phyloP scores from a whole-genome alignment of 2,888 invertebrate genomes.

The Alloplasta piceator region DNA sequence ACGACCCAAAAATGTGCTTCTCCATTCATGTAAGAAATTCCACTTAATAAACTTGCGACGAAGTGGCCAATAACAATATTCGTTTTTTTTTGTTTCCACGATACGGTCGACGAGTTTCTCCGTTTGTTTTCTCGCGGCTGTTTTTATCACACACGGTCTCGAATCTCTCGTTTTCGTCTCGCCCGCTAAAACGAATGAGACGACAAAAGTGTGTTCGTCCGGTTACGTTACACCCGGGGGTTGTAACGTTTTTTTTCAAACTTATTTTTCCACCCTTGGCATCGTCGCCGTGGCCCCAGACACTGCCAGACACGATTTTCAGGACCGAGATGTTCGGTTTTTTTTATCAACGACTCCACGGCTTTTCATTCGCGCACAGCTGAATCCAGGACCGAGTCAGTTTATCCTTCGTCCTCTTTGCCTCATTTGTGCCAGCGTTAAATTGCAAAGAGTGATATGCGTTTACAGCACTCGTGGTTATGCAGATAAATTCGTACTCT shows the following conservation, averaged over 20 bases:
- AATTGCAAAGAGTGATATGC: conserved; percentile 37
- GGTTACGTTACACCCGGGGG: conserved; percentile 47
- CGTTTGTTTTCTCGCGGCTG: too few species aligned
- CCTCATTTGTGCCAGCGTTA: not conserved
- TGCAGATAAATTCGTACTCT: not conserved
- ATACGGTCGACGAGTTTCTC: not conserved
- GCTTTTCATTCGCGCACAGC: not conserved
- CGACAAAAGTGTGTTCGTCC: conserved; percentile 2
- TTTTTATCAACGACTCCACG: conserved; percentile 13
- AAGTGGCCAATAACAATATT: not conserved
- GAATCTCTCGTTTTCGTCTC: not conserved
- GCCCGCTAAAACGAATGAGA: conserved; percentile 24
- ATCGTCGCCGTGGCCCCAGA: not conserved
- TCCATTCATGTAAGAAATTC: too few species aligned
- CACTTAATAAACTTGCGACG: not conserved
- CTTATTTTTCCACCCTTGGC: not conserved
- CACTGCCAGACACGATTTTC: conserved; percentile 28
- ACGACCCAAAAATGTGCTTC: too few species aligned
- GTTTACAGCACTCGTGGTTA: conserved; percentile 39
- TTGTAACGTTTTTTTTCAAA: conserved; percentile 33
- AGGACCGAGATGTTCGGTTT: conserved; percentile 11
- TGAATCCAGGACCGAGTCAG: conserved; percentile 33
- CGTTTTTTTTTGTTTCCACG: not conserved
- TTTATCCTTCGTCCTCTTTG: conserved; percentile 4
- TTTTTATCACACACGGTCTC: not conserved